Conservation (phyloP, 2,888 invertebrate genomes). For the Caenorhabditis becei region DNA sequence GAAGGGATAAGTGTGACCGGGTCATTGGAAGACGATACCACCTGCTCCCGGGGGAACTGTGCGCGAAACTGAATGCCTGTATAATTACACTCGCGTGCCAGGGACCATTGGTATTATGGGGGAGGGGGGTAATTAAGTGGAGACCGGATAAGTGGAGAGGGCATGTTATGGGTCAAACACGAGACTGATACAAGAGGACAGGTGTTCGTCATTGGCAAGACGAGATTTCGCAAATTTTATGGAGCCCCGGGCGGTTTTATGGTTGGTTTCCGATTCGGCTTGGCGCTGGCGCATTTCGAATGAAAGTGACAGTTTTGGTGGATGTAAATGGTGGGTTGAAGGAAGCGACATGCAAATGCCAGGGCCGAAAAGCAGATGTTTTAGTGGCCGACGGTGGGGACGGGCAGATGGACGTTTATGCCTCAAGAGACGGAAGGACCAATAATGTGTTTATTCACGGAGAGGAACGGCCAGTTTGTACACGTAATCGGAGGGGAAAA, state of each 20-base stretch:
- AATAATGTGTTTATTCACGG: conserved; percentile 49
- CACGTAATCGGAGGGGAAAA: conserved; percentile 33
- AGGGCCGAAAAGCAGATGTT: conserved; percentile 64
- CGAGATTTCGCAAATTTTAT: conserved; percentile 3
- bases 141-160: conserved; percentile 43
- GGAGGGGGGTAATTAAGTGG: conserved; percentile 46
- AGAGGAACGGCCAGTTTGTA: conserved; percentile 22
- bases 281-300: conserved; percentile 37
- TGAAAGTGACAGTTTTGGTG: conserved; percentile 44
- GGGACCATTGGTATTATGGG: conserved; percentile 48
- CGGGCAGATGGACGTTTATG: conserved; percentile 57
- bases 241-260: neutral
- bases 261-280: neutral
- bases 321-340: conserved; percentile 30
- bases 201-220: conserved; percentile 37
- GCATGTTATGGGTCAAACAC: conserved; percentile 57
- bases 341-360: conserved; percentile 57
- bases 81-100: conserved; percentile 38
- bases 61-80: conserved; percentile 56
- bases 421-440: conserved; percentile 37
- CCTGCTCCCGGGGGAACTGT: conserved; percentile 47
- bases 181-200: conserved; percentile 49
- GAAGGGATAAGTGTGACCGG: conserved; percentile 62
- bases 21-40: conserved; percentile 53
- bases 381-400: conserved; percentile 49